phyloP scores from a whole-genome alignment of 2,888 invertebrate genomes.

The Nemurella pictetii region DNA sequence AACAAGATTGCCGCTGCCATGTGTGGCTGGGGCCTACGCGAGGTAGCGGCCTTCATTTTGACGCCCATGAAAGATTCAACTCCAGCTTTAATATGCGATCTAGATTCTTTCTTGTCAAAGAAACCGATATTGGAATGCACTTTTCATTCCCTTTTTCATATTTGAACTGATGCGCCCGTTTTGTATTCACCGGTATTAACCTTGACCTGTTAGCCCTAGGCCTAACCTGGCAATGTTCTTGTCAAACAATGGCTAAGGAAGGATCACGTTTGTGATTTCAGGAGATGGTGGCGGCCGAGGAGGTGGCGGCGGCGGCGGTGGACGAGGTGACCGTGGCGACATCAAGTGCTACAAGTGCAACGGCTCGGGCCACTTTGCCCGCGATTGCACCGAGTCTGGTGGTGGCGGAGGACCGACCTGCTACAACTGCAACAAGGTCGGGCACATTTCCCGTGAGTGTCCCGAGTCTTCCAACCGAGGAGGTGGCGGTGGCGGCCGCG shows the following conservation, averaged over 20 bases:
- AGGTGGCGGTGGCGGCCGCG: slow-evolving; percentile 55
- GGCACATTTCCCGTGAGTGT: slow-evolving; percentile 71
- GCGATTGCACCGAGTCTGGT: slow-evolving; percentile 88
- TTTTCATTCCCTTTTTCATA: background rate
- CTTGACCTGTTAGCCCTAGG: background rate
- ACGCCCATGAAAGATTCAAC: background rate
- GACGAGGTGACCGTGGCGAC: slow-evolving; percentile 57
- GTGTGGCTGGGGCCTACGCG: background rate
- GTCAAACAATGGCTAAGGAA: background rate
- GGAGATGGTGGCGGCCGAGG: slow-evolving; percentile 45
- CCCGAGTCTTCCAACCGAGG: slow-evolving; percentile 47
- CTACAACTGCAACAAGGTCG: slow-evolving; percentile 94
- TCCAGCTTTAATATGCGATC: background rate
- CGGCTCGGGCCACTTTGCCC: slow-evolving; percentile 88
- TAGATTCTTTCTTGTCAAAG: background rate
- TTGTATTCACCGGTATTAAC: background rate
- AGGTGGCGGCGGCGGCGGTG: slow-evolving; percentile 45
- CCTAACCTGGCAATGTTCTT: background rate
- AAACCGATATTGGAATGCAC: background rate
- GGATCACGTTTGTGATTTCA: background rate
- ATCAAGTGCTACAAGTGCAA: slow-evolving; percentile 97
- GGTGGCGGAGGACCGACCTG: slow-evolving; percentile 68
- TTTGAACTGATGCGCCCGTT: background rate
- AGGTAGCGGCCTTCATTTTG: background rate
- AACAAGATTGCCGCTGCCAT: background rate